These are phyloP conservation scores for Malachius bipustulatus DNA, from an alignment of 2,888 invertebrate genomes.

Conservation along the genomic window DNA sequence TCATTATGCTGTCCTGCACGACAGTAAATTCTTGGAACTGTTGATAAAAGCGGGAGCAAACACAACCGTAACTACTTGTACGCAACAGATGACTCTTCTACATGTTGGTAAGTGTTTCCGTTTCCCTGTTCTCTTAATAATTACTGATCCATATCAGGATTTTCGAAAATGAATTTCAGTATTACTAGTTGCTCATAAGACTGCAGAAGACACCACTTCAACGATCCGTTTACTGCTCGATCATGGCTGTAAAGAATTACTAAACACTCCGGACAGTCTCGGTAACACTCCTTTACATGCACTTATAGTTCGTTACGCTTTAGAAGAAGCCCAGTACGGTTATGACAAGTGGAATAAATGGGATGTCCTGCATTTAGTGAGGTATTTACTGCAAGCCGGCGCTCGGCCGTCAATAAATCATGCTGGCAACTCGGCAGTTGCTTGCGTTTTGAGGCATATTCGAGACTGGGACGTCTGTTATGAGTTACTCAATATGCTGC, in stretches of 20 bases:
- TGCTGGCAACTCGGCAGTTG: constrained; percentile 53
- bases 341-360: constrained; percentile 63
- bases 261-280: constrained; percentile 59
- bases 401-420: constrained; percentile 59
- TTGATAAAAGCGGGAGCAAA: constrained; percentile 56
- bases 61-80: constrained; percentile 55
- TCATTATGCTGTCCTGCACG: constrained; percentile 61
- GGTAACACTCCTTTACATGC: constrained; percentile 65
- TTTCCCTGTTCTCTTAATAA: not conserved
- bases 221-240: constrained; percentile 57
- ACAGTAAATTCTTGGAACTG: constrained; percentile 54
- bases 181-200: constrained; percentile 56
- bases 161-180: constrained; percentile 34
- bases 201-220: constrained; percentile 57
- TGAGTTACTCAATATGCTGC: constrained; percentile 46
- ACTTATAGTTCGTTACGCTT: constrained; percentile 49
- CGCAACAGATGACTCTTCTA: constrained; percentile 58
- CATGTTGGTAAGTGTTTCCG: constrained; percentile 46
- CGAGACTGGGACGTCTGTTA: constrained; percentile 56
- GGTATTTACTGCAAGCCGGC: constrained; percentile 48
- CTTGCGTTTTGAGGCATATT: constrained; percentile 58
- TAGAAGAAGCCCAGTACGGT: constrained; percentile 55
- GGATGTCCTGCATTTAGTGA: constrained; percentile 58
- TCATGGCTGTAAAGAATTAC: constrained; percentile 58
- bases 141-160: too few species aligned